Conservation (phyloP, 2,888 invertebrate genomes). For the Cenopis cana region DNA sequence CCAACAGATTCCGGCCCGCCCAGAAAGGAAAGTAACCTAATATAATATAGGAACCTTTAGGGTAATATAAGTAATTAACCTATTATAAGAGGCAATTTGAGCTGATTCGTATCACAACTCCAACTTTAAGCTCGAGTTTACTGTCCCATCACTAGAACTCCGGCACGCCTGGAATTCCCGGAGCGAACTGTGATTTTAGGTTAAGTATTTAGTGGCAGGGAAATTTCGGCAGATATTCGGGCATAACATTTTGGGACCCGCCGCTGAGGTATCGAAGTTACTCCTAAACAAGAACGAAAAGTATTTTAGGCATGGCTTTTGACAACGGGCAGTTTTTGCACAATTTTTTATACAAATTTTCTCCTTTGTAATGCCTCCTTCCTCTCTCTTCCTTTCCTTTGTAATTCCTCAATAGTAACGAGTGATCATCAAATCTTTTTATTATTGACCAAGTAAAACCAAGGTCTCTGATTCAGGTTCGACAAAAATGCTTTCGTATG, state of each 20-base stretch:
- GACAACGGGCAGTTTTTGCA: background rate
- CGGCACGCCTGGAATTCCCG: slow-evolving; percentile 47
- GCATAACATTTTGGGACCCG: slow-evolving; percentile 17
- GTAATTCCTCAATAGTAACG: no score
- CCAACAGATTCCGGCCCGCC: no score
- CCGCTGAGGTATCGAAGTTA: background rate
- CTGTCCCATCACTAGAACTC: slow-evolving; percentile 6
- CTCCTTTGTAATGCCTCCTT: no score
- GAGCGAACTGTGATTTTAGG: slow-evolving; percentile 54
- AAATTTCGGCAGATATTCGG: slow-evolving; percentile 32
- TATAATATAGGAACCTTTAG: no score
- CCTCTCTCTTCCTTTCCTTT: no score
- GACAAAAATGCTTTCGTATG: no score
- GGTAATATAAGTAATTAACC: no score
- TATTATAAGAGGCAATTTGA: background rate
- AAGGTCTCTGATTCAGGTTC: no score
- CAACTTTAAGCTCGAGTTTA: background rate
- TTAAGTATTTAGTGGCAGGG: slow-evolving; percentile 53
- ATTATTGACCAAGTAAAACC: no score
- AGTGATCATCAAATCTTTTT: no score
- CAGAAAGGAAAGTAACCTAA: no score
- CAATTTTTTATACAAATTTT: no score
- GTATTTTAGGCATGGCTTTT: background rate
- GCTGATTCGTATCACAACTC: background rate
- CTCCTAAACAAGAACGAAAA: background rate